These are phyloP conservation scores for Ceuthmochares aereus DNA, from an alignment of 2,113 vertebrate species.

Conservation along the genomic window DNA sequence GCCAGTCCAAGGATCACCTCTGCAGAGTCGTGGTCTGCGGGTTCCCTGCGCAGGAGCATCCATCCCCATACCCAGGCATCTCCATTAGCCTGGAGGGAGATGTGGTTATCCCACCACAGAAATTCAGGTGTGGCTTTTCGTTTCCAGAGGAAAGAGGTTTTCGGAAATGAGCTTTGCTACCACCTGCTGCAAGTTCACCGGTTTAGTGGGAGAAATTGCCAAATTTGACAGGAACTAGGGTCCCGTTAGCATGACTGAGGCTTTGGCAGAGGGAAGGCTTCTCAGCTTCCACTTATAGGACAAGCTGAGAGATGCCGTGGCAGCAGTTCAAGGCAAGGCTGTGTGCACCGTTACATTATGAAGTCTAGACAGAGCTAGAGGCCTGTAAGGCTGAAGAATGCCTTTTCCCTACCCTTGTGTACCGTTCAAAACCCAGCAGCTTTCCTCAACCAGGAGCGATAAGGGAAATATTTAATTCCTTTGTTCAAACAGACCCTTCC, in stretches of 20 bases:
- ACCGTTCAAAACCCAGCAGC: background rate
- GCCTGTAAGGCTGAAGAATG: background rate
- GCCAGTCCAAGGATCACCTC: background rate
- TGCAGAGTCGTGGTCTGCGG: too few species aligned
- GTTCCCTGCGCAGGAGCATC: background rate
- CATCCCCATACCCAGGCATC: accelerated
- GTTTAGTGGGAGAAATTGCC: background rate
- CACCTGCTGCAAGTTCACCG: background rate
- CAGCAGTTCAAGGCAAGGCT: background rate
- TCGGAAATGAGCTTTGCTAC: background rate
- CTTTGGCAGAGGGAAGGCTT: background rate
- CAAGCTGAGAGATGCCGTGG: background rate
- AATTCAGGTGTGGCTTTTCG: background rate
- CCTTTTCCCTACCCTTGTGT: background rate
- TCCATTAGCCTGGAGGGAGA: background rate
- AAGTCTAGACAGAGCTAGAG: background rate
- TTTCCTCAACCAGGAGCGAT: background rate
- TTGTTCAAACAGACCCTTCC: background rate
- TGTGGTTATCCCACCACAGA: accelerated
- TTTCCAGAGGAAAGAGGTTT: background rate
- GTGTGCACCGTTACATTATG: background rate
- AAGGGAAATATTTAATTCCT: background rate
- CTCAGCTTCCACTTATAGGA: background rate
- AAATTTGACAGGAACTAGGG: background rate
- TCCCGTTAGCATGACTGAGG: background rate